Evolutionary conservation across 1,140 invertebrate species (phyloP).

Genomic region (Phymorhynchus buccinoides): DNA sequence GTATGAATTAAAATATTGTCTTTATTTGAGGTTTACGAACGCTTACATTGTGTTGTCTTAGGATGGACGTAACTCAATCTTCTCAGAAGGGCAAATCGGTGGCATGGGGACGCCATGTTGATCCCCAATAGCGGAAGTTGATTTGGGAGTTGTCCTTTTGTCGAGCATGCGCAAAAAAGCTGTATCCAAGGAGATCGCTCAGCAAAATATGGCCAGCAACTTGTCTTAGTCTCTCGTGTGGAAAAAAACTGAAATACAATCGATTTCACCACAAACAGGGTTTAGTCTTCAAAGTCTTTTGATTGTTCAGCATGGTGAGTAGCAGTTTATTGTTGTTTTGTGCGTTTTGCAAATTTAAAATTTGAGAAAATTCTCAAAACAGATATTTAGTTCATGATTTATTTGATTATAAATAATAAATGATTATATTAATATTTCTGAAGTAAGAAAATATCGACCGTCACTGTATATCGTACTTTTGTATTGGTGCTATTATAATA

Average conservation of each 20-base stretch:
- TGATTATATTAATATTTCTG: too few relatives aligned
- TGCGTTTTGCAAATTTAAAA: slow-evolving; percentile 8
- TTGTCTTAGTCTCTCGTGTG: background rate
- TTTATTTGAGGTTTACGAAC: background rate
- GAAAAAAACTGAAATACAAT: background rate
- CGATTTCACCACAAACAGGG: background rate
- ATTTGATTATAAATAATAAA: too few relatives aligned
- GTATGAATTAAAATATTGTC: too few relatives aligned
- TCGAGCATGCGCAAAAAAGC: slow-evolving; percentile 24
- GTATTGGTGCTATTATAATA: too few relatives aligned
- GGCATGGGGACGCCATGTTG: slow-evolving; percentile 3
- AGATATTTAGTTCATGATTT: too few relatives aligned
- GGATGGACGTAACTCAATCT: too few relatives aligned
- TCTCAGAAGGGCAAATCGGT: background rate
- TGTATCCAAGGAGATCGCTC: slow-evolving; percentile 43
- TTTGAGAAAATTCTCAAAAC: background rate
- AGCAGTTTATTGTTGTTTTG: background rate
- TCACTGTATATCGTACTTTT: too few relatives aligned
- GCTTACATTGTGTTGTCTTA: background rate
- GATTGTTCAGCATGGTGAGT: background rate
- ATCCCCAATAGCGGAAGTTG: background rate
- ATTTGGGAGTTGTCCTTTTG: background rate
- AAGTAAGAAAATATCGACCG: too few relatives aligned
- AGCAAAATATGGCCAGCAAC: slow-evolving; percentile 31
- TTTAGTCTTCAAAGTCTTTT: background rate